Conservation (phyloP, 2,797 vertebrate genomes). For the Hyperoplus lanceolatus region DNA sequence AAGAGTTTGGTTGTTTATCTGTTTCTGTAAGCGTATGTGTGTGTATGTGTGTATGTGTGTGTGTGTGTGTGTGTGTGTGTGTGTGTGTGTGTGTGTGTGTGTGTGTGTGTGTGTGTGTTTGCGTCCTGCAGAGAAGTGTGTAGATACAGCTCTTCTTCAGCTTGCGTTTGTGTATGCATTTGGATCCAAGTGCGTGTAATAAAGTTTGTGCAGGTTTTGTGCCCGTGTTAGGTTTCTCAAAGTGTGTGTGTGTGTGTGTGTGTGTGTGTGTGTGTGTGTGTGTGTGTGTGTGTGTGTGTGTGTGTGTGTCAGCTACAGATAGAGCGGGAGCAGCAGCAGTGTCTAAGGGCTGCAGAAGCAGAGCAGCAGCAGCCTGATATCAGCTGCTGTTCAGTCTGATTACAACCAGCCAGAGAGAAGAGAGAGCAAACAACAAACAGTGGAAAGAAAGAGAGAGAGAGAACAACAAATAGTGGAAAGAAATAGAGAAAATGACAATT, state of each 20-base stretch:
- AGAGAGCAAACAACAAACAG: constrained; percentile 2
- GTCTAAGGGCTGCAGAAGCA: constrained; percentile 54
- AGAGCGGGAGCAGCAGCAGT: constrained; percentile 35
- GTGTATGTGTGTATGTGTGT: background rate
- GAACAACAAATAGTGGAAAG: too few relatives aligned
- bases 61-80: background rate
- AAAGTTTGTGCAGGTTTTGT: constrained; percentile 18
- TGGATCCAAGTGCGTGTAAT: constrained; percentile 10
- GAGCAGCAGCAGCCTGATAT: constrained; percentile 63
- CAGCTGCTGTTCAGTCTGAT: constrained; percentile 71
- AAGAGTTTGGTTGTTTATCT: background rate
- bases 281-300: constrained; percentile 37
- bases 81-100: background rate
- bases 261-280: constrained; percentile 21
- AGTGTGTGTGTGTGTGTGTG: background rate
- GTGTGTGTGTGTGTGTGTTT: background rate
- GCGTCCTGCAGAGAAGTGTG: constrained; percentile 2
- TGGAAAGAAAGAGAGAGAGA: constrained; percentile 11
- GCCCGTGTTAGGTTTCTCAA: constrained; percentile 13
- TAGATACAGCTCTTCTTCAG: constrained; percentile 7
- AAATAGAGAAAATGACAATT: too few relatives aligned
- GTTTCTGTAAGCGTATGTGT: background rate
- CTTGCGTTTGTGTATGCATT: constrained; percentile 15
- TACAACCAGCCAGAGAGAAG: constrained; percentile 54
- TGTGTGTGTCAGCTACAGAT: constrained; percentile 34